A percentile compares a stretch with the other conserved stretches of the same genome.
phyloP scores from a whole-genome alignment of 2,888 invertebrate genomes.

The Synergus itoensis region DNA sequence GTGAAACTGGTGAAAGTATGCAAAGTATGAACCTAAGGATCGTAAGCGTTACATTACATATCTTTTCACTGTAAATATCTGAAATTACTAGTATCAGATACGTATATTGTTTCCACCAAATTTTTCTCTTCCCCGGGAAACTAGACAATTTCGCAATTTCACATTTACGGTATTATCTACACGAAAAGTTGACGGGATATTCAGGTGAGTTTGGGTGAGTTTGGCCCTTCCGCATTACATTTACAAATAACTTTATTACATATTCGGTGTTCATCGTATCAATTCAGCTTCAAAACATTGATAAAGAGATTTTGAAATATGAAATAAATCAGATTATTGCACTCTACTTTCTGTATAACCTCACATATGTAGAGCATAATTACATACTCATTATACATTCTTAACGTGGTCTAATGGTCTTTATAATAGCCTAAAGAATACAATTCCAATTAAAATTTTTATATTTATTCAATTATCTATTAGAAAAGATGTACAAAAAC shows the following conservation, averaged over 20 bases:
- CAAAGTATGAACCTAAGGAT: conserved; percentile 1
- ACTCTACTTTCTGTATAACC: neutral
- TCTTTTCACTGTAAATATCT: conserved; percentile 9
- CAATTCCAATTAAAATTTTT: neutral
- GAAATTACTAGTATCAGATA: conserved; percentile 10
- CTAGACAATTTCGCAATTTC: neutral
- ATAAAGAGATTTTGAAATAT: neutral
- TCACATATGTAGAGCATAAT: neutral
- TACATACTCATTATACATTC: neutral
- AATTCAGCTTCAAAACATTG: neutral
- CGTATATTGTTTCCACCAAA: neutral
- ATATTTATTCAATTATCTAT: neutral
- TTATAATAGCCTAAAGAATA: neutral
- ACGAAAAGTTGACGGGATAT: neutral
- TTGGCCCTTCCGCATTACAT: neutral
- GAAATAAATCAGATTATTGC: neutral
- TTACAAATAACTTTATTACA: neutral
- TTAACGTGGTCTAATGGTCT: neutral
- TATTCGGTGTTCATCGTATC: neutral
- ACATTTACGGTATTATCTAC: neutral
- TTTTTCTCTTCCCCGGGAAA: neutral
- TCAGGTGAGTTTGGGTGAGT: neutral
- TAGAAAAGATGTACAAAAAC: neutral
- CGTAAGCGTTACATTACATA: neutral
- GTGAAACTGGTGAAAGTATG: too few relatives aligned